These are phyloP conservation scores for Caenorhabditis sp. DNA, from an alignment of 2,888 invertebrate species.

Conservation along the genomic window DNA sequence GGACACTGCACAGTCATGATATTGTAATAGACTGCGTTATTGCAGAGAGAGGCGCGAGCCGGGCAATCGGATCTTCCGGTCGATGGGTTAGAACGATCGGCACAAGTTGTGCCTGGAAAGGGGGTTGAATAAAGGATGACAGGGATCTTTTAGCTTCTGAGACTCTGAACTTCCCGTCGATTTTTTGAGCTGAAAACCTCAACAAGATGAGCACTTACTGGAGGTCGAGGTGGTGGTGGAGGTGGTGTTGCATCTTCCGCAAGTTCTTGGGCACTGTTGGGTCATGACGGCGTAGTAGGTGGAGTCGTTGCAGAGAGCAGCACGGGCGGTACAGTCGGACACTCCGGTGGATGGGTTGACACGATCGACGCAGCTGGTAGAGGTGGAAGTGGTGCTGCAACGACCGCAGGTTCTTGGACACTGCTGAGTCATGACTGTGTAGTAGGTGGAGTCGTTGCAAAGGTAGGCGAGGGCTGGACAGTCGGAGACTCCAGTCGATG, in stretches of 20 bases:
- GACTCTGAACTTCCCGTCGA: no score
- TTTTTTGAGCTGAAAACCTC: not conserved
- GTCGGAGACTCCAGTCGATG: conserved; percentile 66
- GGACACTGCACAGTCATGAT: conserved; percentile 65
- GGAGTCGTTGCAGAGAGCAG: conserved; percentile 60
- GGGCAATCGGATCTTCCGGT: conserved; percentile 61
- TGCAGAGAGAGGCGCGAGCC: conserved; percentile 55
- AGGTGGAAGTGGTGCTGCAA: conserved; percentile 44
- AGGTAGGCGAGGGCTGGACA: conserved; percentile 57
- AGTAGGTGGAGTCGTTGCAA: conserved; percentile 66
- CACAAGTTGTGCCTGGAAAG: conserved; percentile 57
- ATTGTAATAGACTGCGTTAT: conserved; percentile 58
- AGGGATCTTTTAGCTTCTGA: not conserved
- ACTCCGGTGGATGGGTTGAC: conserved; percentile 51
- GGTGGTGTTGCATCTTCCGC: conserved; percentile 61
- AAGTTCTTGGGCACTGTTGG: conserved; percentile 63
- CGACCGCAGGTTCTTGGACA: conserved; percentile 68
- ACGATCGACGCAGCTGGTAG: conserved; percentile 42
- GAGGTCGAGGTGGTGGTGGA: conserved; percentile 45
- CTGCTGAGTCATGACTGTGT: conserved; percentile 65
- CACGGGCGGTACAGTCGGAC: conserved; percentile 57
- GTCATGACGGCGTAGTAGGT: conserved; percentile 66
- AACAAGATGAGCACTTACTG: conserved; percentile 21
- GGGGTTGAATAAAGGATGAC: conserved; percentile 1
- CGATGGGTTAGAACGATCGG: conserved; percentile 55